Evolutionary conservation across 1,140 invertebrate species (phyloP), one percentile per base, ranked within the genome.

Genomic region (Varroa destructor): DNA sequence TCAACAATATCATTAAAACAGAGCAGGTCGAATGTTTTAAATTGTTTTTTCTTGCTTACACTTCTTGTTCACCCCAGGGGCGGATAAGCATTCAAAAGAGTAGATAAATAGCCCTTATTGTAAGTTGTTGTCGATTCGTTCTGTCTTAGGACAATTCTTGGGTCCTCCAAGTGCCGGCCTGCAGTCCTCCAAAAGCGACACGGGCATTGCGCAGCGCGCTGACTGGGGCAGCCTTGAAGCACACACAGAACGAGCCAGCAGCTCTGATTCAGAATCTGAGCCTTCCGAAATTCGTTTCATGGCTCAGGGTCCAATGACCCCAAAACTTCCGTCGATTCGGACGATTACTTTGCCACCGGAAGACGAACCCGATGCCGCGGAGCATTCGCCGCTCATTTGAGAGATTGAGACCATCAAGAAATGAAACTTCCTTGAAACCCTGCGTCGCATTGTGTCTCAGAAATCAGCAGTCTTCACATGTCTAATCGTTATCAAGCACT

Each of bases 361-460:
- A 12, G 14, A 40, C 36, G 61, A 67, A 67, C 40, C 40, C 37
- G 61, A 67, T 8, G 12, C 46, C 36, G 61, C 61, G 10, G 61
- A 67, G 46, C 61, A 36, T 37, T 67, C 61, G 40, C 61, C 61
- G 14, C 61, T 67, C 61, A 67, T 67, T 14, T 67, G 61, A 67
- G 14, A 40, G 12, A 37, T 40, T 58, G 4, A 6, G 12, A 12
- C 3, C 3, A 58, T 12, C 25, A 37, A 36, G 40, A 3, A 56
- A n/a, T 56, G 10, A 12, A 58, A 42, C 40, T 58, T 58, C 57
- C 46, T 51, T 51, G 8, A 51, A 51, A 8, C 46, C 46, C 4
- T 51, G 46, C 46, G 4, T 8, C 46, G 8, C 8, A 51, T 5
- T 51, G 4, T 8, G 46, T 51, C 46, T 3, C 3, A 51, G 46